A percentile compares a stretch with the other conserved stretches of the same genome.
Conservation (phyloP, 2,888 invertebrate genomes). For the Himalopsyche tibetana region DNA sequence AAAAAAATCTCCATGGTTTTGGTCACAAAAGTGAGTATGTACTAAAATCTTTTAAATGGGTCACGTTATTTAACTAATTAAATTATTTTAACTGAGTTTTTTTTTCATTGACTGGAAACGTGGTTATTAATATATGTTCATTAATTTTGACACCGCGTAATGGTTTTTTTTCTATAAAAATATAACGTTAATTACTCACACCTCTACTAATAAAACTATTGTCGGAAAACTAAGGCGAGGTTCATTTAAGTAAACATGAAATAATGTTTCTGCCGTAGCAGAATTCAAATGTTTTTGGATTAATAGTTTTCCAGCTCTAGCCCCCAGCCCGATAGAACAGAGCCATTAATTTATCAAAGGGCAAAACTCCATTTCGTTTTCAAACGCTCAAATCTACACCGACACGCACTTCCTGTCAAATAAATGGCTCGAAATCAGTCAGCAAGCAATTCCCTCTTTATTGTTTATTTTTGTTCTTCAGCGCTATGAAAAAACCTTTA, state of each 20-base stretch:
- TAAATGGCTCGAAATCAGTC: constrained; percentile 59
- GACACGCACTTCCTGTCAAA: constrained; percentile 61
- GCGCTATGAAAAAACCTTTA: constrained; percentile 11
- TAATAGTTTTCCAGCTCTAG: constrained; percentile 46
- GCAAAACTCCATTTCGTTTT: constrained; percentile 53
- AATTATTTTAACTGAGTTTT: no score
- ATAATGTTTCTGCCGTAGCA: constrained; percentile 46
- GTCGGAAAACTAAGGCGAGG: neutral
- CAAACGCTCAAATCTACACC: constrained; percentile 59
- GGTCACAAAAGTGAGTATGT: no score
- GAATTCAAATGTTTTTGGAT: constrained; percentile 51
- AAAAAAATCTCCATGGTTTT: no score
- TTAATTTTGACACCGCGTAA: constrained; percentile 26
- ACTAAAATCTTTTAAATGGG: no score
- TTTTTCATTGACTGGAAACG: neutral
- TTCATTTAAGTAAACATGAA: constrained; percentile 32
- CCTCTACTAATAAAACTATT: constrained; percentile 31
- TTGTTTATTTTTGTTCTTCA: constrained; percentile 37
- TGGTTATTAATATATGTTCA: constrained; percentile 31
- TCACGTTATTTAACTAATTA: no score
- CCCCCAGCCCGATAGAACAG: constrained; percentile 33
- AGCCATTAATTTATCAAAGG: constrained; percentile 59
- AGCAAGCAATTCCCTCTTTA: constrained; percentile 28
- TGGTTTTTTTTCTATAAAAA: constrained; percentile 12
- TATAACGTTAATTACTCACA: constrained; percentile 40